Evolutionary conservation across 2,113 vertebrate genomes (phyloP).

Genomic region (Pterocles orientalis): DNA sequence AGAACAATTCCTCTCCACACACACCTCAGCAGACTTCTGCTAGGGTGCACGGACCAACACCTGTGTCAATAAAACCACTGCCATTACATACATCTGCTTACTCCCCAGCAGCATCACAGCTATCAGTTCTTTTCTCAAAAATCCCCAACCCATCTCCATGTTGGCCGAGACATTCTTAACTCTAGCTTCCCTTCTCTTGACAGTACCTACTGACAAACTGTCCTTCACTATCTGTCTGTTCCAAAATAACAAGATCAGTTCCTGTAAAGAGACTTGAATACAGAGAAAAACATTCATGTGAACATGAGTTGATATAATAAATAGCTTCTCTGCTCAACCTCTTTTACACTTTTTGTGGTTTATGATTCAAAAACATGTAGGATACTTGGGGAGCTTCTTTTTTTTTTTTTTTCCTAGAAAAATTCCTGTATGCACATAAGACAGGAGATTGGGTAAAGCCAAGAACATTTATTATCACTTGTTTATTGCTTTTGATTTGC

Average conservation of each 20-base stretch:
- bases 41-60: rapidly evolving
- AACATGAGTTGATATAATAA: not conserved
- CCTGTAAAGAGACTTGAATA: not conserved
- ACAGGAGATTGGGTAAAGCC: not conserved
- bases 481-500: not conserved
- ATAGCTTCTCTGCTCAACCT: not conserved
- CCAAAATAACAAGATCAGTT: not conserved
- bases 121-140: not conserved
- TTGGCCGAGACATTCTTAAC: not conserved
- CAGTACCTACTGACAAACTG: not conserved
- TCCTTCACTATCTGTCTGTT: not conserved
- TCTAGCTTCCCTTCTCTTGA: not conserved
- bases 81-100: not conserved
- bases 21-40: not conserved
- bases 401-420: not conserved
- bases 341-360: not conserved
- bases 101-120: not conserved
- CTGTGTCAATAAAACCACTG: not conserved
- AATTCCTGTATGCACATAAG: not conserved
- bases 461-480: not conserved
- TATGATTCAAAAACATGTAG: not conserved
- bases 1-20: not conserved
- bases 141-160: not conserved
- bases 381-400: not conserved
- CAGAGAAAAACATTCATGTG: not conserved